Base-by-base conservation (phyloP, 2,888 invertebrate species). In the Cyclophora albipunctata region DNA sequence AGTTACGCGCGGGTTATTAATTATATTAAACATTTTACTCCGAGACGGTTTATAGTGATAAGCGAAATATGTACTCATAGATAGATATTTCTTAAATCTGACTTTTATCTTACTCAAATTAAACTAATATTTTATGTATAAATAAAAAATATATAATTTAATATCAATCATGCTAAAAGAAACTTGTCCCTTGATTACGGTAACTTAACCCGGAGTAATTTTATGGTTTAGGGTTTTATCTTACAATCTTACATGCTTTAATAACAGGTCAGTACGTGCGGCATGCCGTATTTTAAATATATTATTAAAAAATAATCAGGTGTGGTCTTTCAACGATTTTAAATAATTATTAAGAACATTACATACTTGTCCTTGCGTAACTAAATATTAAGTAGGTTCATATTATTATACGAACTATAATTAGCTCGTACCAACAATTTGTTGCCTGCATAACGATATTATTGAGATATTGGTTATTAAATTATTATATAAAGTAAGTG, bases 201-300 rank as follows among this genome's bases (percentile, higher is more conserved):
- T 65, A 69, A 71, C 59, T 57, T 51, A 62, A 71, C 52, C 64
- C 62, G 48, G 47, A 45, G 58, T 62, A 63, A 64, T 68, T 62
- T 54, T 60, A 62, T 64, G 63, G 51, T 60, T 58, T 58, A 58
- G 48, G 44, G 62, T 62, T 57, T 67, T 58, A 62, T 60, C 55
- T 64, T 66, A 60, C 59, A 58, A 48, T 49, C 52, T 20, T 20
- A 20, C 20, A 20, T 2, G 20, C 2, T 20, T 20, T 20, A 20
- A 20, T 20, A 20, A 20, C 20, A 20, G 20, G 20, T 20, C 20
- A 37, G 37, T 37, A 37, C 37, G 58, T 64, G 67, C 62, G 69
- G 66, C 63, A 66, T 60, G 63, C 65, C 59, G 54, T 53, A 5
- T 62, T 49, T 58, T 57, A 58, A 57, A 51, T 51, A 42, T 48